Conservation (phyloP, 2,113 vertebrate species). For the Platanista minor region DNA sequence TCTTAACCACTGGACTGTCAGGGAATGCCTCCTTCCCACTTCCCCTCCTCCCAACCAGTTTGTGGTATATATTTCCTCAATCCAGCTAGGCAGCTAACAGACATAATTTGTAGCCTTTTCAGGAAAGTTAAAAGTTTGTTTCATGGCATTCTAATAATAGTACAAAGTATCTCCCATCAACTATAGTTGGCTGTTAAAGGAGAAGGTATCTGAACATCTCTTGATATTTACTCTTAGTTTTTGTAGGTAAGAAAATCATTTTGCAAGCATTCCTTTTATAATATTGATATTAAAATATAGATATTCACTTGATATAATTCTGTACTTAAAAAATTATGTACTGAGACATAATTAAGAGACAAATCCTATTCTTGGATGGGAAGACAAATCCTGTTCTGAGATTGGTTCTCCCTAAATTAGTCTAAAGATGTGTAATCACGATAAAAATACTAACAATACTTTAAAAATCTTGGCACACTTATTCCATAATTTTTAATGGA, state of each 20-base stretch:
- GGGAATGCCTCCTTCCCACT: not conserved
- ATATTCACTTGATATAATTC: not conserved
- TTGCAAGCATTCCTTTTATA: not conserved
- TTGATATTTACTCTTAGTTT: not conserved
- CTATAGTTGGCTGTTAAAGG: not conserved
- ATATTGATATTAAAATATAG: not conserved
- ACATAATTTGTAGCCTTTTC: slow-evolving; percentile 21
- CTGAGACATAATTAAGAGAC: not conserved
- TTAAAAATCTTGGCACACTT: not conserved
- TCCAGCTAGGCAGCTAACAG: not conserved
- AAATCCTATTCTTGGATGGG: not conserved
- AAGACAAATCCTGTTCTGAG: not conserved
- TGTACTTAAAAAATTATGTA: not conserved
- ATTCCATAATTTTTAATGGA: slow-evolving; percentile 5
- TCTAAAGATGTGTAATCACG: not conserved
- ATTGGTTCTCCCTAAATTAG: not conserved
- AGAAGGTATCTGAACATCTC: not conserved
- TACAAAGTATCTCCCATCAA: not conserved
- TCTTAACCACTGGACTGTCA: no score
- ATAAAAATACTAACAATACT: slow-evolving; percentile 12
- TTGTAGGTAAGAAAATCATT: slow-evolving; percentile 15
- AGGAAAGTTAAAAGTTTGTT: slow-evolving; percentile 25
- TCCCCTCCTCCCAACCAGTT: not conserved
- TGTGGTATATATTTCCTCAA: not conserved
- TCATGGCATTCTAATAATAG: not conserved